A percentile compares a stretch with the other conserved stretches of the same genome.
Conservation (phyloP, 1,140 invertebrate species). For the Atta colombica region DNA sequence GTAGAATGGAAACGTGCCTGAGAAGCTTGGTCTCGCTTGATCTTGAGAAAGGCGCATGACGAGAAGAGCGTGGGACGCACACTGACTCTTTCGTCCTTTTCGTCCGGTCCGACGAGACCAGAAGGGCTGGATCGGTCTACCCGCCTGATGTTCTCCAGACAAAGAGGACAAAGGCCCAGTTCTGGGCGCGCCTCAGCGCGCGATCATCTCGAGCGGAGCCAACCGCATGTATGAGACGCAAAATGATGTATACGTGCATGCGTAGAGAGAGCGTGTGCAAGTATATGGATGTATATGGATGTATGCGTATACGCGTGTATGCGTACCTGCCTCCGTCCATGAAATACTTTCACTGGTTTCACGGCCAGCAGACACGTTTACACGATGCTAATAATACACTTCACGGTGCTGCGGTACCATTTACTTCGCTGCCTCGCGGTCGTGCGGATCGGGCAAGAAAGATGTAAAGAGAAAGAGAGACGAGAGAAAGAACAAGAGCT, state of each 20-base stretch:
- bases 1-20: conserved; percentile 6
- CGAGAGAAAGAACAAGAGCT: conserved; percentile 1
- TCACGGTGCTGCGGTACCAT: conserved; percentile 63
- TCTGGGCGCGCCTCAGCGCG: conserved; percentile 68
- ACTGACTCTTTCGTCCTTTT: not conserved
- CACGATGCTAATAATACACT: conserved; percentile 83
- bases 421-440: conserved; percentile 50
- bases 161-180: conserved; percentile 79
- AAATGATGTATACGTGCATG: conserved; percentile 64
- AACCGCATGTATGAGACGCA: conserved; percentile 29
- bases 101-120: conserved; percentile 5
- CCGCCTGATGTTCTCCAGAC: conserved; percentile 63
- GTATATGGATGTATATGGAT: conserved; percentile 2
- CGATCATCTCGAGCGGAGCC: conserved; percentile 65
- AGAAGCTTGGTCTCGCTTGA: not conserved
- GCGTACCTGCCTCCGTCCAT: conserved; percentile 71
- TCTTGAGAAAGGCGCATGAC: not conserved
- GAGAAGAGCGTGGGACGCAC: conserved; percentile 14
- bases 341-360: conserved; percentile 86
- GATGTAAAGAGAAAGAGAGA: not conserved
- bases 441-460: conserved; percentile 55
- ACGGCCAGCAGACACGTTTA: conserved; percentile 84
- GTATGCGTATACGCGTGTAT: conserved; percentile 57
- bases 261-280: conserved; percentile 14
- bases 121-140: conserved; percentile 66